These are phyloP conservation scores for Sminthurinus aureus DNA, from an alignment of 2,888 invertebrate genomes.

Conservation along the genomic window DNA sequence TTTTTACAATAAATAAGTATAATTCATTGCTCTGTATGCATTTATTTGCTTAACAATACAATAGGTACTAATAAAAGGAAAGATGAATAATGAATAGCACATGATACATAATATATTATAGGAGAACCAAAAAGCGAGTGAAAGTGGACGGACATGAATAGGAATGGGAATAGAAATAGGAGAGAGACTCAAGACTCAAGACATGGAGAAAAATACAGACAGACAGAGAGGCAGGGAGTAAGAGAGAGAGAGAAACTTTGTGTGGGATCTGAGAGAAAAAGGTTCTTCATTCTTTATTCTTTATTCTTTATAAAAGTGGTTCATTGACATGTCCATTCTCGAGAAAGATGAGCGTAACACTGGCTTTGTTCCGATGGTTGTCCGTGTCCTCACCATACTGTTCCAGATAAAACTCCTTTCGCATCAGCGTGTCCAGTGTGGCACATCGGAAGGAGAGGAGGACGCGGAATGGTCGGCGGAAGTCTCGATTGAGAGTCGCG, in stretches of 20 bases:
- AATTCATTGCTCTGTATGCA: no score
- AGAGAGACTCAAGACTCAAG: no score
- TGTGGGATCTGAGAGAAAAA: not conserved
- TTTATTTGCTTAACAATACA: no score
- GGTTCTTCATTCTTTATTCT: conserved; percentile 4
- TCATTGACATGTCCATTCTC: conserved; percentile 41
- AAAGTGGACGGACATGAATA: no score
- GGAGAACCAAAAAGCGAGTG: no score
- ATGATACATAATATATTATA: no score
- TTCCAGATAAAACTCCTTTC: conserved; percentile 83
- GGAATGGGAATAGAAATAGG: no score
- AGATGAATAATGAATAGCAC: no score
- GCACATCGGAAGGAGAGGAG: conserved; percentile 91
- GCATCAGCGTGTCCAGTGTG: conserved; percentile 89
- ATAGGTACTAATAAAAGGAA: no score
- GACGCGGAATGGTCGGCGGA: conserved; percentile 94
- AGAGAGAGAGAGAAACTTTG: not conserved
- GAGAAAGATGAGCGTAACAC: conserved; percentile 40
- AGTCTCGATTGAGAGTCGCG: conserved; percentile 93
- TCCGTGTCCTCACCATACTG: conserved; percentile 81
- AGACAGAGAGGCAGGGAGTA: not conserved
- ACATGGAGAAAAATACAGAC: not conserved
- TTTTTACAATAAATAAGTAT: no score
- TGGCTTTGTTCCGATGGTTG: conserved; percentile 39
- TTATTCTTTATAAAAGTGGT: conserved; percentile 31